phyloP scores from a whole-genome alignment of 1,140 invertebrate genomes.

The Ceratina australensis region DNA sequence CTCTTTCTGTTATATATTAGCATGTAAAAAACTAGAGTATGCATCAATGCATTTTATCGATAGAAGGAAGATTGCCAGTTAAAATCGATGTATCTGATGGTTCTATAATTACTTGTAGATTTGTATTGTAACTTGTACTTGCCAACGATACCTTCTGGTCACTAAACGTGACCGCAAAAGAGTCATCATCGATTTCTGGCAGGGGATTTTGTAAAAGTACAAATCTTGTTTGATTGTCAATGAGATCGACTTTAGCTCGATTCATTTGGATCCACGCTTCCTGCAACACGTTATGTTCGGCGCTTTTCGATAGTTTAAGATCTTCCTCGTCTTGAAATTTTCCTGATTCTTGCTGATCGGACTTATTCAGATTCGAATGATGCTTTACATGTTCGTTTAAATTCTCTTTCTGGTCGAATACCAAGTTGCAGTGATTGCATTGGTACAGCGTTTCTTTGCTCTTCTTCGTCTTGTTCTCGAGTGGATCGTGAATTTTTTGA shows the following conservation, averaged over 20 bases:
- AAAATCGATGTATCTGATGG: conserved; percentile 25
- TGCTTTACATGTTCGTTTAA: conserved; percentile 67
- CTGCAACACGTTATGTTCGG: conserved; percentile 24
- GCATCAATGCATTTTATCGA: conserved; percentile 22
- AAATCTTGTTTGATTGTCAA: conserved; percentile 29
- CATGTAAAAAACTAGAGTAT: no score
- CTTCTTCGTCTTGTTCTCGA: conserved; percentile 50
- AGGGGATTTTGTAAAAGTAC: conserved; percentile 28
- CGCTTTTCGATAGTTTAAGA: conserved; percentile 44
- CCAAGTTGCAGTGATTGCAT: conserved; percentile 79
- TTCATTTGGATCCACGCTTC: conserved; percentile 46
- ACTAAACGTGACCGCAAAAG: conserved; percentile 34
- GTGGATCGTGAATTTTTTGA: conserved; percentile 76
- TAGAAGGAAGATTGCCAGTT: conserved; percentile 33
- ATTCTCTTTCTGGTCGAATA: conserved; percentile 71
- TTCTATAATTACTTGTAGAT: conserved; percentile 43
- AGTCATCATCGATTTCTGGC: conserved; percentile 16
- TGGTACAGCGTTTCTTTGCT: conserved; percentile 66
- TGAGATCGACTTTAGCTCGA: conserved; percentile 37
- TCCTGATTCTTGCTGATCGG: conserved; percentile 3
- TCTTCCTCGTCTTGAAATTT: conserved; percentile 1
- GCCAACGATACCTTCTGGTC: conserved; percentile 34
- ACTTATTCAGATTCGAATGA: conserved; percentile 5
- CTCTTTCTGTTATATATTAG: neutral
- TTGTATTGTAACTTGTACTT: conserved; percentile 46